phyloP scores from a whole-genome alignment of 2,888 invertebrate species.

The Synergus itoensis region DNA sequence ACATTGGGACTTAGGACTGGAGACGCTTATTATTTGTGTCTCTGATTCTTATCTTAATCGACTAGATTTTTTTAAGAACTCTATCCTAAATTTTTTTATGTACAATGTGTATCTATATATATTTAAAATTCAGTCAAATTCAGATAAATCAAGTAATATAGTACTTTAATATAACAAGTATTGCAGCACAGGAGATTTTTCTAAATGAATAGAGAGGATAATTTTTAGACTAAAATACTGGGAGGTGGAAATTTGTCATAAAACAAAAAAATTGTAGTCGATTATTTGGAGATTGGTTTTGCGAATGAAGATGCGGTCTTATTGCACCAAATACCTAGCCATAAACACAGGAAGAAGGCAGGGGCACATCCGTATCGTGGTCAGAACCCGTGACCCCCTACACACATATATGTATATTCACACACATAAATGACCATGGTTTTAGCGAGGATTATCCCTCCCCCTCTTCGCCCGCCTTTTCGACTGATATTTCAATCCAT shows the following conservation, averaged over 20 bases:
- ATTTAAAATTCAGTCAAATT: too few relatives aligned
- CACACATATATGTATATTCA: constrained; percentile 61
- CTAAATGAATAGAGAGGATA: too few relatives aligned
- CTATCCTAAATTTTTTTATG: neutral
- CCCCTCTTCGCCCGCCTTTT: constrained; percentile 53
- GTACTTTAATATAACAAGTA: too few relatives aligned
- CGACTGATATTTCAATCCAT: constrained; percentile 54
- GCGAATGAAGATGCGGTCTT: constrained; percentile 69
- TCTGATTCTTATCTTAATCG: neutral
- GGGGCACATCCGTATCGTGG: constrained; percentile 78
- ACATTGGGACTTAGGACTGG: neutral
- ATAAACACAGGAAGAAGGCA: constrained; percentile 77
- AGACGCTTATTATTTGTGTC: neutral
- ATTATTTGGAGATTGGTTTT: constrained; percentile 12
- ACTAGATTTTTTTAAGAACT: neutral
- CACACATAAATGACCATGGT: constrained; percentile 60
- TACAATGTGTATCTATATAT: neutral
- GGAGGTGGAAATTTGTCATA: neutral
- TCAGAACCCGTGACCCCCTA: constrained; percentile 77
- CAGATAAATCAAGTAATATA: too few relatives aligned
- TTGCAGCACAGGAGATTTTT: too few relatives aligned
- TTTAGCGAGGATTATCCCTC: constrained; percentile 74
- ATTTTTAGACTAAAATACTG: too few relatives aligned
- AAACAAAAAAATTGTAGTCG: neutral
- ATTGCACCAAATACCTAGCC: constrained; percentile 71